Conservation (phyloP, 2,888 invertebrate genomes). For the Eilema griseolum region DNA sequence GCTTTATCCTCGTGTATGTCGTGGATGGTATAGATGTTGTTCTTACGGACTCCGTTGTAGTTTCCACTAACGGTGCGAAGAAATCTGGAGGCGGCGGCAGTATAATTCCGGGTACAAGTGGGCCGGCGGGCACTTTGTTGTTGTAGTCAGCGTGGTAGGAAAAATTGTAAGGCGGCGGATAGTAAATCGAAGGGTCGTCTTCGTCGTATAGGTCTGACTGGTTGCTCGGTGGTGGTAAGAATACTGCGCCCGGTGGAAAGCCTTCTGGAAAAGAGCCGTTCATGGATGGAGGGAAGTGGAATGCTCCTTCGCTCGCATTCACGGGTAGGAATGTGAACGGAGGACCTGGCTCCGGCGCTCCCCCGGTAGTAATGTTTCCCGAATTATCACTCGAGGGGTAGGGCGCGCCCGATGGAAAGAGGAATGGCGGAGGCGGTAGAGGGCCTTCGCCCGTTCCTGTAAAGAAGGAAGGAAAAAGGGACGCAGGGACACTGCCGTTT, state of each 20-base stretch:
- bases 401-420: conserved; percentile 87
- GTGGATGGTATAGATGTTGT: conserved; percentile 65
- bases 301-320: conserved; percentile 86
- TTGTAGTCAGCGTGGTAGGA: conserved; percentile 93
- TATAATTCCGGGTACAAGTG: conserved; percentile 95
- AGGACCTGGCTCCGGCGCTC: conserved; percentile 88
- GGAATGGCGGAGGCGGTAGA: conserved; percentile 85
- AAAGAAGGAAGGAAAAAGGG: conserved; percentile 89
- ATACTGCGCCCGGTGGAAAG: conserved; percentile 86
- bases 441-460: conserved; percentile 87
- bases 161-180: conserved; percentile 96
- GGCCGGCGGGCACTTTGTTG: conserved; percentile 93
- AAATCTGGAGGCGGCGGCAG: conserved; percentile 96
- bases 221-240: conserved; percentile 91
- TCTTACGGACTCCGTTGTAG: conserved; percentile 68
- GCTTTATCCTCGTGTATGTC: conserved; percentile 69
- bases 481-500: conserved; percentile 91
- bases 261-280: conserved; percentile 87
- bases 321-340: conserved; percentile 88
- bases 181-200: conserved; percentile 96
- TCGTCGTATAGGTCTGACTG: conserved; percentile 93
- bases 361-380: conserved; percentile 89
- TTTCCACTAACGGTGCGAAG: conserved; percentile 90
- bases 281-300: conserved; percentile 85
- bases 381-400: conserved; percentile 87